Evolutionary conservation across 1,140 invertebrate species (phyloP).

Genomic region (Polypedilum vanderplanki): DNA sequence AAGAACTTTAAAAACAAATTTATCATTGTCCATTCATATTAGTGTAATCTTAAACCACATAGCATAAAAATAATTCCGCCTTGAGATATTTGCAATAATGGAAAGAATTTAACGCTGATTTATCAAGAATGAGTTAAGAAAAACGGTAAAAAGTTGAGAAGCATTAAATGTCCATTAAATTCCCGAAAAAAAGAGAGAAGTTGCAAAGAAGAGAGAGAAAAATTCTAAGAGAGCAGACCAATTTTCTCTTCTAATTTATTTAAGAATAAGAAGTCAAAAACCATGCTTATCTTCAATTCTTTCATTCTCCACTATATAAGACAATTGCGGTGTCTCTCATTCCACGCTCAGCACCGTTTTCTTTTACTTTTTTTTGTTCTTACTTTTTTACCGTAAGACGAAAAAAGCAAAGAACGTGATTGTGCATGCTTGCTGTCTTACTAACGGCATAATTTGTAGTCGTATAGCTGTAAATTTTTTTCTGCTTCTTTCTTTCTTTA

Average conservation of each 20-base stretch:
- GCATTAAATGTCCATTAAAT: neutral
- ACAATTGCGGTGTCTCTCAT: no score
- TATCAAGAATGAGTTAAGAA: neutral
- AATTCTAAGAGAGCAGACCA: neutral
- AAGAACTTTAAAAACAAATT: no score
- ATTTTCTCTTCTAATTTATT: neutral
- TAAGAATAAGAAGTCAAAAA: neutral
- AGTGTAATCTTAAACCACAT: no score
- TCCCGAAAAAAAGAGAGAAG: neutral
- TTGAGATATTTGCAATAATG: no score
- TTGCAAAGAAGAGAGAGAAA: neutral
- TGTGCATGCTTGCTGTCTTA: slow-evolving; percentile 11
- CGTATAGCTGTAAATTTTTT: slow-evolving; percentile 22
- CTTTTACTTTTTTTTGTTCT: slow-evolving; percentile 3
- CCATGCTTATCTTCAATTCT: neutral
- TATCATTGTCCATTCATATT: no score
- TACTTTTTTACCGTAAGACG: neutral
- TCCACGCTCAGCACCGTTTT: neutral
- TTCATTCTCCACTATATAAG: neutral
- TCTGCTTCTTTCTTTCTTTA: neutral
- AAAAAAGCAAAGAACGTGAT: neutral
- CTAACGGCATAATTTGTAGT: slow-evolving; percentile 23
- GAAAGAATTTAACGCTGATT: neutral
- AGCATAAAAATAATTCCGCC: no score
- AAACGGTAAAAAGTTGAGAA: neutral